Evolutionary conservation across 2,113 vertebrate species (phyloP), one percentile per base, ranked within the genome.

Genomic region (Lipotes vexillifer): DNA sequence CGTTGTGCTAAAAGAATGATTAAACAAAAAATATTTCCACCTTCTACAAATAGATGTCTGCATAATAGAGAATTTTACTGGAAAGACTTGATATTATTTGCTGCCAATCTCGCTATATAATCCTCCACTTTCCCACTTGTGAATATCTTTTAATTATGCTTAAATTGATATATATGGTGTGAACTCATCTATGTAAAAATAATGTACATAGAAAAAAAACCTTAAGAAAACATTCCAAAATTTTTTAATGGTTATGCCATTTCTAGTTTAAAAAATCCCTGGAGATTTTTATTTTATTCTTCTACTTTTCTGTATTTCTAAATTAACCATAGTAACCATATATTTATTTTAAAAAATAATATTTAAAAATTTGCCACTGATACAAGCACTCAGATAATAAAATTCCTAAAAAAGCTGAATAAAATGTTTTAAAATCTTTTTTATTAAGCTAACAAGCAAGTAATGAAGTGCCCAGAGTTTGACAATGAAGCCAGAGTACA

Each of bases 81-180:
- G 46, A 95, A 96, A 80, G 66, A 52, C 5, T 84, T 96, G 31
- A 4, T 96, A 91, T 92, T 92, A 94, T 85, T 96, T 92, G 41
- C 61, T 93, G 49, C 61, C 71, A 96, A 41, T 13, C 66, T 85
- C 36, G 49, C 59, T 75, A 52, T 57, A 71, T 38, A 52, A 85
- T 88, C 25, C 11, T 91, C 20, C 29, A 92, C 52, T 71, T 85
- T 92, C 20, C 18, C 59, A 86, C 29, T 89, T 92, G 49, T 83
- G 38, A 72, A 9, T 80, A 90, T 93, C 9, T 92, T 89, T 93
- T 72, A 81, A 57, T 75, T 38, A 87, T 78, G 44, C 55, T 83
- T 87, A 65, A 44, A 38, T 74, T 52, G 36, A 96, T 88, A 63
- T 49, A 86, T 44, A 57, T 14, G 7, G 59, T 66, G 25, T 77